These are phyloP conservation scores for Cephus runcator DNA, from an alignment of 2,888 invertebrate species.

Conservation along the genomic window DNA sequence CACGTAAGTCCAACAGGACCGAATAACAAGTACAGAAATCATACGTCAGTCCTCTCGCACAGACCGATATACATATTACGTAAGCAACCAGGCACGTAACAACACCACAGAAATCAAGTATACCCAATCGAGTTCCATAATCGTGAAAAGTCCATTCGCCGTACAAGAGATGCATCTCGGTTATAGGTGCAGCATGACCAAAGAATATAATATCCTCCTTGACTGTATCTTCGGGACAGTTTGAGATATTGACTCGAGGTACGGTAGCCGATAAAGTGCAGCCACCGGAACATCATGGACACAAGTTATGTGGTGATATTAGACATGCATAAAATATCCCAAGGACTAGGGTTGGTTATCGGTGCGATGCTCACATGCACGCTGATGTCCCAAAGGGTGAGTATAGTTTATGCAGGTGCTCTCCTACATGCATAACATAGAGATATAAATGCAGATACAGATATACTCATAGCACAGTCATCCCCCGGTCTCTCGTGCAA, in stretches of 20 bases:
- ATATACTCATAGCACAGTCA: neutral
- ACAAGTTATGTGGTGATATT: neutral
- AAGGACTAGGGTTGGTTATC: neutral
- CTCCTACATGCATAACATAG: neutral
- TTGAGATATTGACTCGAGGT: neutral
- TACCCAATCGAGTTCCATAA: neutral
- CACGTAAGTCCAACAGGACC: neutral
- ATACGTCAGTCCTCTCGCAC: too few relatives aligned
- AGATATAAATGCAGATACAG: neutral
- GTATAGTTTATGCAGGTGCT: neutral
- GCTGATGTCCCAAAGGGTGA: neutral
- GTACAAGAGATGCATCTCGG: neutral
- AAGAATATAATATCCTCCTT: neutral
- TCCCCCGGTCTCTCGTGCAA: neutral
- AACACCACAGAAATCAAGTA: neutral
- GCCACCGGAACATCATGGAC: neutral
- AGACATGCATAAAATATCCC: neutral
- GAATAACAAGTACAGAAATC: neutral
- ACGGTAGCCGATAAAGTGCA: neutral
- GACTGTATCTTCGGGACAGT: neutral
- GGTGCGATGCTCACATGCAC: neutral
- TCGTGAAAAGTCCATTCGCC: neutral
- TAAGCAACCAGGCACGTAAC: neutral
- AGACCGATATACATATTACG: neutral
- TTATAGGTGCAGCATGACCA: neutral